These are phyloP conservation scores for Pangasius sanitwongsei DNA, from an alignment of 2,797 vertebrate species.

Conservation along the genomic window DNA sequence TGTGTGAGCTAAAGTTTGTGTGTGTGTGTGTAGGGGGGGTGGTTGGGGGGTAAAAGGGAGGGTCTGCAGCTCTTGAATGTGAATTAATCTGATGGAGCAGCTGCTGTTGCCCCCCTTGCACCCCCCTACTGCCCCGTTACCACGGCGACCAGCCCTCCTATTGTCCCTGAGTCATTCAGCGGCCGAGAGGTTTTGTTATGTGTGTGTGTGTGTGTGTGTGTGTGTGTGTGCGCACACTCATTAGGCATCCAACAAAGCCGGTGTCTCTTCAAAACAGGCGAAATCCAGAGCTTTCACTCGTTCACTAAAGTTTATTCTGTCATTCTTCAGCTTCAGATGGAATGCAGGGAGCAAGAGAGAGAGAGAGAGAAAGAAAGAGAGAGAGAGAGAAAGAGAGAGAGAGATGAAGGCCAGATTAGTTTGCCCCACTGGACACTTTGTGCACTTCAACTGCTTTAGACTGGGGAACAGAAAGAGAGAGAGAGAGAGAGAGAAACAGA, in stretches of 20 bases:
- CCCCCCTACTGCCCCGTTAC: conserved; percentile 86
- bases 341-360: conserved; percentile 62
- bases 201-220: conserved; percentile 63
- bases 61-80: conserved; percentile 86
- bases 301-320: conserved; percentile 55
- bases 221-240: conserved; percentile 33
- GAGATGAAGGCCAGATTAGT: conserved; percentile 79
- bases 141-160: conserved; percentile 85
- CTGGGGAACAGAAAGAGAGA: conserved; percentile 71
- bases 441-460: conserved; percentile 75
- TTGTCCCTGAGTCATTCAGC: conserved; percentile 84
- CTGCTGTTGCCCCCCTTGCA: conserved; percentile 88
- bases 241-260: conserved; percentile 35
- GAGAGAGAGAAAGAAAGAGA: conserved; percentile 59
- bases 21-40: conserved; percentile 45
- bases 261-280: conserved; percentile 40
- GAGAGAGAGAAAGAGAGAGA: conserved; percentile 17
- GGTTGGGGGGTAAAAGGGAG: conserved; percentile 58
- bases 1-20: background rate
- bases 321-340: conserved; percentile 49
- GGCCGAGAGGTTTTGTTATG: conserved; percentile 78
- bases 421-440: conserved; percentile 83
- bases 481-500: conserved; percentile 59
- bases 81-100: conserved; percentile 97
- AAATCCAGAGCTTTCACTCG: conserved; percentile 33